These are phyloP conservation scores for Actenoides hombroni DNA, from an alignment of 2,113 vertebrate species.

Conservation along the genomic window DNA sequence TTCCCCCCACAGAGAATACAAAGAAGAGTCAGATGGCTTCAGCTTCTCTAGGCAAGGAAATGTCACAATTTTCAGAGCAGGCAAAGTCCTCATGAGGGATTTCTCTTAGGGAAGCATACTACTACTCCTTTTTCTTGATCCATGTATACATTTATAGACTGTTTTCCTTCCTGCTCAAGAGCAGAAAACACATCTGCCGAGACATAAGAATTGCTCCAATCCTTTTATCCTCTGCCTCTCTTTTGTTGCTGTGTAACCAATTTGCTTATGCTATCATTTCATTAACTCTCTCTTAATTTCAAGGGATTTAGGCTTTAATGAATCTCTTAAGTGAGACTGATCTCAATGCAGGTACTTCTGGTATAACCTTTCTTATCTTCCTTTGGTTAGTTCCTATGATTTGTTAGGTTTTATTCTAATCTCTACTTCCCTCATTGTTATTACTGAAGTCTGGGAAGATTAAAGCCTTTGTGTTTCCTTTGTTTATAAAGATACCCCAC, in stretches of 20 bases:
- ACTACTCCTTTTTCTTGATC: neutral
- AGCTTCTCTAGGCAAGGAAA: neutral
- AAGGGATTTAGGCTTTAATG: neutral
- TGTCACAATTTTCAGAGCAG: neutral
- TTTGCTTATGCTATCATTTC: neutral
- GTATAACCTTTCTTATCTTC: neutral
- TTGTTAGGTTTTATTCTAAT: neutral
- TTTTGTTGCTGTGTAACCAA: neutral
- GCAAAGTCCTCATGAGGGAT: neutral
- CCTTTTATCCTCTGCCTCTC: neutral
- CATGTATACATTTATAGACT: neutral
- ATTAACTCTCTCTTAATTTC: neutral
- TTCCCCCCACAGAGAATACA: neutral
- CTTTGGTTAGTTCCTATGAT: neutral
- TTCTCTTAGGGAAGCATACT: neutral
- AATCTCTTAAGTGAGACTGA: neutral
- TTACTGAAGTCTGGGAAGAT: neutral
- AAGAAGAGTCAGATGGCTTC: conserved; percentile 16
- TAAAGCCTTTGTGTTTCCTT: neutral
- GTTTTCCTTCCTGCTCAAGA: neutral
- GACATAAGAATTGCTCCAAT: neutral
- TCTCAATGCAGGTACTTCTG: neutral
- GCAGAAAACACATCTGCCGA: neutral
- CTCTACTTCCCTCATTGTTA: neutral
- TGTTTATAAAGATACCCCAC: neutral